Base-by-base conservation (phyloP, 2,113 vertebrate species). In the Neolamprologus sp. region DNA sequence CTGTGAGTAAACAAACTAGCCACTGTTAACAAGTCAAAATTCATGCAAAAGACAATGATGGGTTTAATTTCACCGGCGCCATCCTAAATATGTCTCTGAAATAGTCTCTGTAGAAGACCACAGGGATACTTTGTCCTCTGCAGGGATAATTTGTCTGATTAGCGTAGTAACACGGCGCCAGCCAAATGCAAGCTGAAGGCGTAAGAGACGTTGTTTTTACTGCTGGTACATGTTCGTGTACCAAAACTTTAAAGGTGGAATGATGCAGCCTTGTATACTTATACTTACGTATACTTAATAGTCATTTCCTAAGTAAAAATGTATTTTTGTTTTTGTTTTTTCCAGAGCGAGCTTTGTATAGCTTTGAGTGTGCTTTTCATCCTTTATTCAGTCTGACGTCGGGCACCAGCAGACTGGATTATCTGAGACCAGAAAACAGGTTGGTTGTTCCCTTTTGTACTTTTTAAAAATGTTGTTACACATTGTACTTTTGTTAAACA, bases 381-480 rank as follows among this genome's bases (percentile, higher is more conserved):
- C 98, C 99, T 0, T 81, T 99, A 71, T 99, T 99, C 96, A 99
- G 98, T 85, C 97, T 99, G 87, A 99, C 98, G 49, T 98, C 97
- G 0, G 98, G 98, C 13, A 94, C 92, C 78, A 97, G 98, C 96
- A 95, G 98, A 85, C 96, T 99, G 89, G 98, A 99, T 92, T 99
- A 99, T 95, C 95, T 97, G 71, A 96, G 97, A 80, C 95, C 97
- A 0, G 99, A 99, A 96, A 99, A 99, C 97, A 98, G 99, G 98
- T 99, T 86, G 54, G 93, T 73, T 7, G 4, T 40, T 28, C 13
- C 7, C 55, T 45, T 80, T 42, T 53, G 4, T 40, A 6, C 28
- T 26, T 55, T 55, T 78, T 42, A 21, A 37, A 68, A 7, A 40
- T 49, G 19, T 51, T 51, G 21, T 55, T 57, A 4, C 23, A 26